Conservation (phyloP, 2,888 invertebrate species). For the Ophioninae sp. region DNA sequence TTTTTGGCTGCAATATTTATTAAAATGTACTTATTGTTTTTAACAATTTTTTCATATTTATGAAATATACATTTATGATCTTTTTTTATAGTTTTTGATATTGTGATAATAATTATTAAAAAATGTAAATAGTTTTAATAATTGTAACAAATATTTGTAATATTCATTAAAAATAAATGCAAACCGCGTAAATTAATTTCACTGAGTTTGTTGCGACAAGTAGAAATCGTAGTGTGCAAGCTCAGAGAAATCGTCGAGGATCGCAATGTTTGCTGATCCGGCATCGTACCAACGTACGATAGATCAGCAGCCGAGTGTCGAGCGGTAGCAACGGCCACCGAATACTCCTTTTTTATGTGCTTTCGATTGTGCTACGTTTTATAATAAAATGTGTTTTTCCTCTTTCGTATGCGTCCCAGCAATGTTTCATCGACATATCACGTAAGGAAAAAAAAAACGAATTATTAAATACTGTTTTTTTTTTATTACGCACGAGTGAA, state of each 20-base stretch:
- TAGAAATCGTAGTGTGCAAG: constrained; percentile 35
- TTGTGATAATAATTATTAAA: no score
- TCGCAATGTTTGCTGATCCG: constrained; percentile 45
- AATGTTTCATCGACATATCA: constrained; percentile 56
- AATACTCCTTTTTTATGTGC: constrained; percentile 57
- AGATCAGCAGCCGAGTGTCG: constrained; percentile 11
- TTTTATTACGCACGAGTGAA: constrained; percentile 8
- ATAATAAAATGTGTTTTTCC: constrained; percentile 34
- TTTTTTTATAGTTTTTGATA: no score
- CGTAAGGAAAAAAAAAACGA: constrained; percentile 22
- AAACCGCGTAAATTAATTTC: constrained; percentile 8
- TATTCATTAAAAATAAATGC: no score
- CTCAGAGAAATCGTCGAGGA: constrained; percentile 33
- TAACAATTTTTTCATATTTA: no score
- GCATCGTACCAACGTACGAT: constrained; percentile 13
- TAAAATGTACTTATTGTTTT: no score
- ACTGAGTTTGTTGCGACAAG: constrained; percentile 34
- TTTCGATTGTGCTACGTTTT: constrained; percentile 48
- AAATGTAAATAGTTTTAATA: no score
- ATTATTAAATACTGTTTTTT: neutral
- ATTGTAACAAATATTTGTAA: no score
- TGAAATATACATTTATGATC: no score
- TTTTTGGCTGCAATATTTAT: no score
- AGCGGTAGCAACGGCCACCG: constrained; percentile 31
- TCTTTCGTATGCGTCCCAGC: constrained; percentile 17